phyloP scores from a whole-genome alignment of 1,140 invertebrate species.

The Drosophila arizonae region DNA sequence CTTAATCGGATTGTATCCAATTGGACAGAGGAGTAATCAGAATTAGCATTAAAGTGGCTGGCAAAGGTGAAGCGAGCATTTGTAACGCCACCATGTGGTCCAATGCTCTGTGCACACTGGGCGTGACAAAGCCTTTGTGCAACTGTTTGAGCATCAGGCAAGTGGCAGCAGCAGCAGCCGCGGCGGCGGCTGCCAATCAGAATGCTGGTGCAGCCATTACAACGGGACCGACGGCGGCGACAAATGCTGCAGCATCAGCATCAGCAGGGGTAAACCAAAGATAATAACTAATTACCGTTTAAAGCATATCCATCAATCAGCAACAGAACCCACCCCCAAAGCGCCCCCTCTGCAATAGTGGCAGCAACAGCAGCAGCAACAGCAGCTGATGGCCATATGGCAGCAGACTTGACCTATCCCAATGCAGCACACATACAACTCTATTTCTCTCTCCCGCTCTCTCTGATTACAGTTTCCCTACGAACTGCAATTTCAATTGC shows the following conservation, averaged over 20 bases:
- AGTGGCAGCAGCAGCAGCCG: constrained; percentile 79
- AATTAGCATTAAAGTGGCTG: constrained; percentile 69
- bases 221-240: constrained; percentile 65
- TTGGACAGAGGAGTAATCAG: not conserved
- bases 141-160: constrained; percentile 82
- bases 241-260: constrained; percentile 16
- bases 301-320: constrained; percentile 18
- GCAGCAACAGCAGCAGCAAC: constrained; percentile 4
- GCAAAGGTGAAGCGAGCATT: constrained; percentile 68
- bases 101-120: constrained; percentile 82
- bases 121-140: constrained; percentile 82
- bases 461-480: constrained; percentile 33
- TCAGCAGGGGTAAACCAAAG: constrained; percentile 49
- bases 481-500: constrained; percentile 28
- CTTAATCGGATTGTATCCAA: constrained; percentile 20
- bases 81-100: constrained; percentile 78
- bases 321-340: not conserved
- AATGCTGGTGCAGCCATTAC: constrained; percentile 62
- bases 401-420: constrained; percentile 71
- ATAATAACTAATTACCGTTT: constrained; percentile 6
- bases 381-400: constrained; percentile 66
- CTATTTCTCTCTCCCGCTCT: constrained; percentile 8
- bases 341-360: constrained; percentile 33
- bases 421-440: constrained; percentile 22
- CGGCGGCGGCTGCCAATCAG: constrained; percentile 68